Percentiles rank a stretch among this genome's conserved stretches.
Conservation (phyloP, 2,113 vertebrate species). For the Aptenodytes patagonicus region DNA sequence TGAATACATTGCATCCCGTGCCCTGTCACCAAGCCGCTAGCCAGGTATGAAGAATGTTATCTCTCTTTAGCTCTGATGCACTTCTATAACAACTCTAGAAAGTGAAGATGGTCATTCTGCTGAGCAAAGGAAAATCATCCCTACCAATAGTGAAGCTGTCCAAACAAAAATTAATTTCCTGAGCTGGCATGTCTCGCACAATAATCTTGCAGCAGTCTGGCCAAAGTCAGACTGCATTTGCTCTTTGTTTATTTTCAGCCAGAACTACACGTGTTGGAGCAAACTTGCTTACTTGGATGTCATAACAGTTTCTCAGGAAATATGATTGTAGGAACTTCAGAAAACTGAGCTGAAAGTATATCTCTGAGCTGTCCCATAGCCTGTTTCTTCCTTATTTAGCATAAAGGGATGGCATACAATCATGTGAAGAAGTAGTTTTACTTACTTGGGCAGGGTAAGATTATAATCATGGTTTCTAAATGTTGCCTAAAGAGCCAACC, state of each 20-base stretch:
- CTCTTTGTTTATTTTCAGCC: background rate
- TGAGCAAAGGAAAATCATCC: background rate
- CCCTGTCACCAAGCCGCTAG: background rate
- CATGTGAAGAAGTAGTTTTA: background rate
- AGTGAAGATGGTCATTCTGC: background rate
- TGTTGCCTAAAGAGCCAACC: background rate
- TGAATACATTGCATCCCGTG: rapidly evolving
- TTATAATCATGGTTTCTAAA: background rate
- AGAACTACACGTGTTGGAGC: background rate
- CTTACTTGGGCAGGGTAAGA: background rate
- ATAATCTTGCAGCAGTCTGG: background rate
- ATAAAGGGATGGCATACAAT: background rate
- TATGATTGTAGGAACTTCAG: background rate
- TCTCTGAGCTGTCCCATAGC: background rate
- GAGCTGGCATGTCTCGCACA: background rate
- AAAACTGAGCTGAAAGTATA: background rate
- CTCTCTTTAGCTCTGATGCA: background rate
- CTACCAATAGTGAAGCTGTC: background rate
- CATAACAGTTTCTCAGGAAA: background rate
- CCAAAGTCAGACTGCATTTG: background rate
- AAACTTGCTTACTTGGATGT: background rate
- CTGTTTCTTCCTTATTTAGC: background rate
- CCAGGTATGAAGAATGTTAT: background rate
- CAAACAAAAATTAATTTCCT: background rate
- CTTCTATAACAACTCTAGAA: background rate